These are phyloP conservation scores for Antheraea assamensis DNA, from an alignment of 2,888 invertebrate genomes.

Conservation along the genomic window DNA sequence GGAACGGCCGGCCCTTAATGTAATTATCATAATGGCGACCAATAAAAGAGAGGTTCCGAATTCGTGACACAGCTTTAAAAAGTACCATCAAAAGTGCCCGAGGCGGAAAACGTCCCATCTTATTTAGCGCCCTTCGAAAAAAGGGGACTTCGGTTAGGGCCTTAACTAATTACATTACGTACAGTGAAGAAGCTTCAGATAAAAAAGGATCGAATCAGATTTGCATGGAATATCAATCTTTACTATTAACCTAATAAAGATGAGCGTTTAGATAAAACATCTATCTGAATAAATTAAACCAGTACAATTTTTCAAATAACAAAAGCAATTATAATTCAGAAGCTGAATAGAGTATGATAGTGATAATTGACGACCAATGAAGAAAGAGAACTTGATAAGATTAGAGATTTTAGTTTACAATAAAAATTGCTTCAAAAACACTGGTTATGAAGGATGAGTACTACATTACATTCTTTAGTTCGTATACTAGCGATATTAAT, in stretches of 20 bases:
- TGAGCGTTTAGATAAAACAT: not conserved
- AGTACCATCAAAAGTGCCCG: slow-evolving; percentile 78
- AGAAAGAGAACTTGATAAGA: too few species aligned
- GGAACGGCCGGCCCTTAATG: slow-evolving; percentile 74
- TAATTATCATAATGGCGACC: slow-evolving; percentile 81
- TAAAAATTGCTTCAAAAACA: too few species aligned
- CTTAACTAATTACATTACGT: slow-evolving; percentile 77
- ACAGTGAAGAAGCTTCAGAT: slow-evolving; percentile 72
- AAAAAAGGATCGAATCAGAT: slow-evolving; percentile 75
- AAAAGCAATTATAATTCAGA: not conserved
- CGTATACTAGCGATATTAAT: too few species aligned
- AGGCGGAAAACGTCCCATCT: slow-evolving; percentile 80
- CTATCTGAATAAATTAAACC: not conserved
- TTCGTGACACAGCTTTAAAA: slow-evolving; percentile 79
- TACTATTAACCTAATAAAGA: slow-evolving; percentile 11
- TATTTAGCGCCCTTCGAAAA: slow-evolving; percentile 74
- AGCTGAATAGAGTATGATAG: too few species aligned
- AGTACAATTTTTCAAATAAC: not conserved
- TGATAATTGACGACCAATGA: too few species aligned
- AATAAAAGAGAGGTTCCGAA: slow-evolving; percentile 79
- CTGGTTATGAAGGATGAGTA: too few species aligned
- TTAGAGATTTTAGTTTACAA: too few species aligned
- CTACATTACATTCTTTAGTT: too few species aligned
- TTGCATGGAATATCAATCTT: slow-evolving; percentile 58
- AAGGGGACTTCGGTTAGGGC: slow-evolving; percentile 57